These are phyloP conservation scores for Oryzias sinensis DNA, from an alignment of 2,797 vertebrate species.

Conservation along the genomic window DNA sequence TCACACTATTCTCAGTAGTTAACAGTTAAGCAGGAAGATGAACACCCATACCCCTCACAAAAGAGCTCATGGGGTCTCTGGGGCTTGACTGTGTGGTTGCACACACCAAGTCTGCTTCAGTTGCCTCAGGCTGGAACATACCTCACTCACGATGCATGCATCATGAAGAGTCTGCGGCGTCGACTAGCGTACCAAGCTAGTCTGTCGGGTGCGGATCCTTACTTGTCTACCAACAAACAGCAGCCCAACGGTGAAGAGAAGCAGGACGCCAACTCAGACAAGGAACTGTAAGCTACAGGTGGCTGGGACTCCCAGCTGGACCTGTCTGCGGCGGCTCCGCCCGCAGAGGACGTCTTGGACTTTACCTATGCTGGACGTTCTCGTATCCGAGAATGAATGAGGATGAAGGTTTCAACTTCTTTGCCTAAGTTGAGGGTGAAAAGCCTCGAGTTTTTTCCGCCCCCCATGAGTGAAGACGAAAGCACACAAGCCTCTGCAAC, in stretches of 20 bases:
- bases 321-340: background rate
- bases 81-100: too few relatives aligned
- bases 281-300: background rate
- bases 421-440: background rate
- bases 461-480: background rate
- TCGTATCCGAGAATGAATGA: background rate
- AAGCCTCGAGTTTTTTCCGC: background rate
- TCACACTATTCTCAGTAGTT: too few relatives aligned
- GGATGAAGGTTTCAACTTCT: background rate
- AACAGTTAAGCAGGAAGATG: too few relatives aligned
- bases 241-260: too few relatives aligned
- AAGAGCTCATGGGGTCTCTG: too few relatives aligned
- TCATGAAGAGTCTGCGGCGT: too few relatives aligned
- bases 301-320: constrained; percentile 1
- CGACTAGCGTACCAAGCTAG: background rate
- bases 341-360: background rate
- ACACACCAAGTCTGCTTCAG: too few relatives aligned
- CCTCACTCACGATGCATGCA: too few relatives aligned
- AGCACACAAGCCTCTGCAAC: background rate
- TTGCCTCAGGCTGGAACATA: too few relatives aligned
- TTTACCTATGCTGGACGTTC: background rate
- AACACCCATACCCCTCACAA: too few relatives aligned
- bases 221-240: background rate
- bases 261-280: background rate
- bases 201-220: background rate